Conservation (phyloP, 2,888 invertebrate species). For the Autographa gamma region DNA sequence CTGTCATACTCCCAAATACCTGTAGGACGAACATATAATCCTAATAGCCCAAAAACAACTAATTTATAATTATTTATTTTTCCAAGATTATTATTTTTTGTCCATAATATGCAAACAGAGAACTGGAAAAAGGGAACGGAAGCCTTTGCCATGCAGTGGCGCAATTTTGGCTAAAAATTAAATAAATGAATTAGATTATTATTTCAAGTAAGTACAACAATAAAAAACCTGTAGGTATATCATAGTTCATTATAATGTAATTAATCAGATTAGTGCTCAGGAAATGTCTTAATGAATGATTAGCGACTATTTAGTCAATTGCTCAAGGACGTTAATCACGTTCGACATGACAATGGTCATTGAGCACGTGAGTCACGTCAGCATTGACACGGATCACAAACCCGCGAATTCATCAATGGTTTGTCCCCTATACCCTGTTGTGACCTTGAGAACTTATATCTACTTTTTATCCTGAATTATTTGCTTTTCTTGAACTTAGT, state of each 20-base stretch:
- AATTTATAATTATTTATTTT: no score
- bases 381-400: neutral
- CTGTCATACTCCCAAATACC: no score
- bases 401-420: slow-evolving; percentile 2
- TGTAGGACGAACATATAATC: no score
- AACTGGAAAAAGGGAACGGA: no score
- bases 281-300: neutral
- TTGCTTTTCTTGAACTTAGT: neutral
- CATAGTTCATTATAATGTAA: neutral
- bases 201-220: no score
- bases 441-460: neutral
- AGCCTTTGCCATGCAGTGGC: no score
- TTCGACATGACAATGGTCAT: neutral
- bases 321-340: neutral
- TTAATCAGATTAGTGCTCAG: neutral
- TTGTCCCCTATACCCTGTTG: neutral
- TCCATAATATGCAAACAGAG: no score
- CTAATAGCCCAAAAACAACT: no score
- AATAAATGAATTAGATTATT: no score
- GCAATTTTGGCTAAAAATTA: no score
- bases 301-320: neutral
- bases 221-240: no score
- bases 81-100: no score
- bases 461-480: neutral
- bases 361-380: neutral